These are phyloP conservation scores for Micromesistius poutassou DNA, from an alignment of 2,797 vertebrate species.

Conservation along the genomic window DNA sequence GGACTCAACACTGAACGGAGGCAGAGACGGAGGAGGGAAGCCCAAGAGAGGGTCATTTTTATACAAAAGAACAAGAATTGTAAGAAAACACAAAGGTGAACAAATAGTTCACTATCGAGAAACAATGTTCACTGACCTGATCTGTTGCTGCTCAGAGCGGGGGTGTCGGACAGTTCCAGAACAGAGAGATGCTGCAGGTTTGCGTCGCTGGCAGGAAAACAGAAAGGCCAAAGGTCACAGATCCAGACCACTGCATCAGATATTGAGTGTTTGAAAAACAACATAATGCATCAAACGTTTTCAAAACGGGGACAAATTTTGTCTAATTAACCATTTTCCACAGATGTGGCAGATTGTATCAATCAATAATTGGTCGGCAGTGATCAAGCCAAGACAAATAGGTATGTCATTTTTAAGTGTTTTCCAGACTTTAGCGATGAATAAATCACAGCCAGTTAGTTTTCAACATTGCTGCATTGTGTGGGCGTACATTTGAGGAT, in stretches of 20 bases:
- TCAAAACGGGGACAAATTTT: too few species aligned
- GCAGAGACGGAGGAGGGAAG: background rate
- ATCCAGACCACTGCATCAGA: background rate
- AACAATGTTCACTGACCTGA: constrained; percentile 70
- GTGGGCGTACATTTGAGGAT: too few species aligned
- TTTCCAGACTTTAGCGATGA: too few species aligned
- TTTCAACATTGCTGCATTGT: too few species aligned
- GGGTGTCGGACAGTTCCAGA: constrained; percentile 85
- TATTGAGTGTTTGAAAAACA: background rate
- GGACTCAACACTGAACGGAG: constrained; percentile 75
- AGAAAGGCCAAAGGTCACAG: constrained; percentile 21
- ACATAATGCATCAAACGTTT: too few species aligned
- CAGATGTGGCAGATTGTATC: too few species aligned
- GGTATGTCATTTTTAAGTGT: too few species aligned
- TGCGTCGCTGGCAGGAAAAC: constrained; percentile 77
- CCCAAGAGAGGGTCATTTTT: background rate
- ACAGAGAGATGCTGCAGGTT: constrained; percentile 92
- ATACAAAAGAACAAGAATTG: background rate
- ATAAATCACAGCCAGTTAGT: too few species aligned
- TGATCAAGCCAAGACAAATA: too few species aligned
- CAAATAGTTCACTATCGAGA: background rate
- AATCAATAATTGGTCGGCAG: too few species aligned
- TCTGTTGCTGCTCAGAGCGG: constrained; percentile 62
- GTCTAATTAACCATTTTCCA: too few species aligned
- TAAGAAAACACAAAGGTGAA: background rate